Conservation (phyloP, 2,888 invertebrate genomes). For the Pyrrhia umbra region DNA sequence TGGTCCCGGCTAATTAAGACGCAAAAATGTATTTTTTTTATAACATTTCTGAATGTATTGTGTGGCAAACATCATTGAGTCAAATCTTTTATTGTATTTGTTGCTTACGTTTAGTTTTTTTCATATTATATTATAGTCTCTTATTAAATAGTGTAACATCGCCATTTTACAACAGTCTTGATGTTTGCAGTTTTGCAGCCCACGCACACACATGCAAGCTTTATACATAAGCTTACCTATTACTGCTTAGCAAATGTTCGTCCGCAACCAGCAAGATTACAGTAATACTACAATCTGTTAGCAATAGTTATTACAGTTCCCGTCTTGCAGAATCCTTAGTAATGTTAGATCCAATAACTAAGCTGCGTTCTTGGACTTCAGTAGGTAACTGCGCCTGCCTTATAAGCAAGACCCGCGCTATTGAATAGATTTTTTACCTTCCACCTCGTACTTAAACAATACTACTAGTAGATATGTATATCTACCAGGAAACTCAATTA, state of each 20-base stretch:
- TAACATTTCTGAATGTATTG: background rate
- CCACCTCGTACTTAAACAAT: background rate
- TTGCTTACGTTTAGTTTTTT: background rate
- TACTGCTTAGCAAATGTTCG: constrained; percentile 8
- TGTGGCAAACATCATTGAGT: background rate
- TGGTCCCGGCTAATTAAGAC: no score
- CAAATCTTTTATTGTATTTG: background rate
- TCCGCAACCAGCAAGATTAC: constrained; percentile 45
- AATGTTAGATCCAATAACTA: constrained; percentile 76
- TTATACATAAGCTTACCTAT: background rate
- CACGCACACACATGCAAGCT: background rate
- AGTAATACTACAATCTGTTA: constrained; percentile 44
- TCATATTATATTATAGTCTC: background rate
- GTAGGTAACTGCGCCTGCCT: constrained; percentile 14
- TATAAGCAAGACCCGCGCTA: constrained; percentile 9
- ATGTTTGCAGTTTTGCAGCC: constrained; percentile 4
- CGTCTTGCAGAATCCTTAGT: constrained; percentile 71
- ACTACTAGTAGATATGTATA: background rate
- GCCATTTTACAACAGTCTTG: constrained; percentile 4
- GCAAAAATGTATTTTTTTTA: background rate
- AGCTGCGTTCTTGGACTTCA: constrained; percentile 51
- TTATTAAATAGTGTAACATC: constrained; percentile 10
- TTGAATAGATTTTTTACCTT: background rate
- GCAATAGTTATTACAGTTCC: constrained; percentile 46
- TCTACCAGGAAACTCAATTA: constrained; percentile 14